These are phyloP conservation scores for Rhinichthys osculus DNA, from an alignment of 2,797 vertebrate species.

Conservation along the genomic window DNA sequence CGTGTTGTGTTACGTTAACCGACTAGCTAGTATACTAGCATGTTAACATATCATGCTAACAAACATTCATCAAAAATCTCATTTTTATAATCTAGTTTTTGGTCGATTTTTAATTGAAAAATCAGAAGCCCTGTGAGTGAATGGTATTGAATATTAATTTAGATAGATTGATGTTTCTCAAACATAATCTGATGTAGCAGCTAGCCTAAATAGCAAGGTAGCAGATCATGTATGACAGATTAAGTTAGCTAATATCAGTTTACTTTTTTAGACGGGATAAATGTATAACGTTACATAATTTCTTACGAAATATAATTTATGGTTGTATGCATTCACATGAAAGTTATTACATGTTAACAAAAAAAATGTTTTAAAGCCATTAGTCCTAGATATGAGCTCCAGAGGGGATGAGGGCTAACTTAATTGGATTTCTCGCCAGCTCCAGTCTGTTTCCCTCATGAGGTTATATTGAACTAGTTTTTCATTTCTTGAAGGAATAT, in stretches of 20 bases:
- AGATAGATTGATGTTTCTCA: not conserved
- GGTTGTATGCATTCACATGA: not conserved
- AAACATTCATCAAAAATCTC: not conserved
- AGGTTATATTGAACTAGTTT: slow-evolving; percentile 11
- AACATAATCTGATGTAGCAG: not conserved
- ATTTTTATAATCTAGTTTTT: not conserved
- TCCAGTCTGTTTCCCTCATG: not conserved
- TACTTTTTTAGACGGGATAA: not conserved
- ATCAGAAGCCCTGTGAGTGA: not conserved
- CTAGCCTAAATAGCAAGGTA: not conserved
- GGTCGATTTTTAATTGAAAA: not conserved
- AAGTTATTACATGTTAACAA: not conserved
- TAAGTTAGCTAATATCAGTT: not conserved
- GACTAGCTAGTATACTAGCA: slow-evolving; percentile 21
- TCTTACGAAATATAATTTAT: not conserved
- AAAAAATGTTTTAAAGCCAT: not conserved
- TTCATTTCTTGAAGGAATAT: not conserved
- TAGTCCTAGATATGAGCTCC: not conserved
- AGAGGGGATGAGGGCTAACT: not conserved
- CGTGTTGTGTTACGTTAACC: not conserved
- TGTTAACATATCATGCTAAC: slow-evolving; percentile 18
- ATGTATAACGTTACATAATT: too few species aligned
- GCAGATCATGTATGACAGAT: not conserved
- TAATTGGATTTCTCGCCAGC: slow-evolving; percentile 1
- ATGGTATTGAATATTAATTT: not conserved